Evolutionary conservation across 2,113 vertebrate genomes (phyloP), one percentile per base, ranked within the genome.

Genomic region (Sisor rabdophorus): DNA sequence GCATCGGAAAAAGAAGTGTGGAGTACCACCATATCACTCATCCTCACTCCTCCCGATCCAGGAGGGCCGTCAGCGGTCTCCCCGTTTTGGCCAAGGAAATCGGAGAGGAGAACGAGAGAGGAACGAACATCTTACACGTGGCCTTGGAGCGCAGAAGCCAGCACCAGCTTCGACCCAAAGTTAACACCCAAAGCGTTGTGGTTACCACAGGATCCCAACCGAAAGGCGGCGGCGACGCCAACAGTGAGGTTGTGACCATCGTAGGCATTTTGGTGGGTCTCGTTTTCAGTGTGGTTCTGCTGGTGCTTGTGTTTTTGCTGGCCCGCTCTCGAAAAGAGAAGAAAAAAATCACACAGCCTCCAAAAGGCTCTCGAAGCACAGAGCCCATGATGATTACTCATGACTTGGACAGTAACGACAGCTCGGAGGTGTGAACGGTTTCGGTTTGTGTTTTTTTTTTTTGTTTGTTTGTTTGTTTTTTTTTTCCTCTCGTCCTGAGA

Each of bases 51-150:
- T 79, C 1, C 16, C 91, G 92, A 48, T 65, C 64, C 73, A 94
- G 79, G 77, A 91, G 95, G 44, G 93, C 91, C 20, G 71, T 28
- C 64, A 84, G 76, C 30, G 80, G 81, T 1, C 40, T 80, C 11
- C 89, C 92, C 17, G 83, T 85, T 0, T 54, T 91, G 54, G 85
- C 85, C 0, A 85, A 89, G 56, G 92, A 93, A 20, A 98, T 98
- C 1, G 95, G 96, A 1, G 84, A 20, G 0, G 89, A 85, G 20
- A 95, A 91, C 81, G 93, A 80, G 81, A 90, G 95, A 0, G 96
- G 96, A 56, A 98, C 96, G 1, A 98, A 97, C 85, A 96, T 98
- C 77, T 92, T 95, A 69, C 96, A 98, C 77, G 90, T 98, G 12
- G 84, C 91, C 0, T 88, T 98, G 80, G 93, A 95, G 76, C 92